Conservation (phyloP, 2,797 vertebrate genomes). For the Takifugu rubripes region DNA sequence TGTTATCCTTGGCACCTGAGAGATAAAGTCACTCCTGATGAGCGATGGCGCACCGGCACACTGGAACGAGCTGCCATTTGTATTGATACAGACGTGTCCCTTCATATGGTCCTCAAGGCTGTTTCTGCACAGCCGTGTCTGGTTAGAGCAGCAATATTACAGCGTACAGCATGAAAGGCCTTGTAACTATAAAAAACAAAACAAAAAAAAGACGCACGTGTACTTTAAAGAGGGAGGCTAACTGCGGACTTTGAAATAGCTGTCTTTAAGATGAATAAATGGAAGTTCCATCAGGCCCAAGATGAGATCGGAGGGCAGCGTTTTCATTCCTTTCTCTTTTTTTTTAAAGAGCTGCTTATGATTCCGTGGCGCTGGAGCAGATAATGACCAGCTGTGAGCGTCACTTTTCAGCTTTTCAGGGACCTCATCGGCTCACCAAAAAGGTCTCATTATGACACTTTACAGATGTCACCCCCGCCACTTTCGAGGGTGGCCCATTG, state of each 20-base stretch:
- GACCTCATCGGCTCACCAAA: conserved; percentile 56
- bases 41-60: conserved; percentile 54
- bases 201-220: conserved; percentile 43
- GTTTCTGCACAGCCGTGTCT: conserved; percentile 45
- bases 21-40: conserved; percentile 67
- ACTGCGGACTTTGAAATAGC: conserved; percentile 40
- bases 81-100: conserved; percentile 50
- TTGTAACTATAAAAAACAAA: conserved; percentile 68
- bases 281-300: conserved; percentile 35
- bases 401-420: conserved; percentile 50
- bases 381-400: conserved; percentile 70
- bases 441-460: conserved; percentile 67
- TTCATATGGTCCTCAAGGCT: conserved; percentile 64
- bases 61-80: conserved; percentile 51
- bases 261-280: conserved; percentile 42
- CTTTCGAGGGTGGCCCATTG: conserved; percentile 46
- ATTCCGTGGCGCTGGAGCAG: conserved; percentile 59
- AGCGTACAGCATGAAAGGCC: conserved; percentile 59
- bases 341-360: conserved; percentile 54
- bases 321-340: conserved; percentile 19
- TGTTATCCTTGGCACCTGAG: conserved; percentile 66
- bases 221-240: conserved; percentile 28
- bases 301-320: conserved; percentile 15
- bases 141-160: conserved; percentile 50
- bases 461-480: conserved; percentile 69